phyloP scores from a whole-genome alignment of 2,113 vertebrate species.

The Pleuronectes platessa region DNA sequence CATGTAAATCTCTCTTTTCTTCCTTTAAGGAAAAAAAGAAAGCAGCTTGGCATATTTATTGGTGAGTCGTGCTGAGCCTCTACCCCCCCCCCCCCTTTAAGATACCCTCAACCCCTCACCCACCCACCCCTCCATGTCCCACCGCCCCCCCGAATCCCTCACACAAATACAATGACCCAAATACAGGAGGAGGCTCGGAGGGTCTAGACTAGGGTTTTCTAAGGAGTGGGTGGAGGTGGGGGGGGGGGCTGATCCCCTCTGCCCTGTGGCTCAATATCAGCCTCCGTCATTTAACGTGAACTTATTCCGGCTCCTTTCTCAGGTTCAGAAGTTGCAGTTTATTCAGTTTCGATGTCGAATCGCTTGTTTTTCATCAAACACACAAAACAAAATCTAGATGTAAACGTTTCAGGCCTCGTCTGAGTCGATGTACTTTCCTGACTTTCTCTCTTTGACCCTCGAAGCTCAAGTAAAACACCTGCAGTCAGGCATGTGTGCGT shows the following conservation, averaged over 20 bases:
- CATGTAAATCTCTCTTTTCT: conserved; percentile 74
- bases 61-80: conserved; percentile 81
- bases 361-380: not conserved
- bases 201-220: conserved; percentile 43
- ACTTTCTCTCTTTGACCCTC: conserved; percentile 9
- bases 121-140: conserved; percentile 65
- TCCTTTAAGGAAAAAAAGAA: conserved; percentile 68
- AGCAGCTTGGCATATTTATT: conserved; percentile 86
- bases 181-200: conserved; percentile 41
- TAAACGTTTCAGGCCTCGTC: not conserved
- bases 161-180: conserved; percentile 82
- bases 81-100: conserved; percentile 61
- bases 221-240: not conserved
- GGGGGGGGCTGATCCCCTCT: conserved; percentile 24
- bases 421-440: not conserved
- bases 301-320: not conserved
- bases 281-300: conserved; percentile 45
- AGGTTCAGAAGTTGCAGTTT: not conserved
- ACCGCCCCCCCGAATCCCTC: conserved; percentile 72
- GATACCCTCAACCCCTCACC: conserved; percentile 70
- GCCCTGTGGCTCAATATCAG: conserved; percentile 37
- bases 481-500: conserved; percentile 41
- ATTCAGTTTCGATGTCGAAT: not conserved
- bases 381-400: too few species aligned
- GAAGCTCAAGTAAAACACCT: conserved; percentile 28